Conservation (phyloP, 2,888 invertebrate species). For the Epirrhoe tristata region DNA sequence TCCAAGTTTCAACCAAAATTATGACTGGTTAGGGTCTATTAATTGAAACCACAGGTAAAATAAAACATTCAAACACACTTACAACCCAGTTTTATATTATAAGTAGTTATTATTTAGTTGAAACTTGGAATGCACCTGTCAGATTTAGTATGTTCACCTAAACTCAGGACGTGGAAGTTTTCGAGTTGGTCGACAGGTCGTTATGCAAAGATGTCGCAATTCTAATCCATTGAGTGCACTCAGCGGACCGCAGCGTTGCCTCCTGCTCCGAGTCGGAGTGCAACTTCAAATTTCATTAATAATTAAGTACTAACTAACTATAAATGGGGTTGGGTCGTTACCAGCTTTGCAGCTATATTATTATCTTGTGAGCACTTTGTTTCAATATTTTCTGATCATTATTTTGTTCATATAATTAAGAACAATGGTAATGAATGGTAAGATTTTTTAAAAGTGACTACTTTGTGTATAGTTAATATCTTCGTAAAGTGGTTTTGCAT, state of each 20-base stretch:
- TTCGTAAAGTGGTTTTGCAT: background rate
- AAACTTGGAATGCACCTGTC: conserved; percentile 2
- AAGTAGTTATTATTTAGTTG: background rate
- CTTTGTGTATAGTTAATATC: no score
- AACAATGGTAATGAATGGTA: no score
- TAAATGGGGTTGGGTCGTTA: conserved; percentile 19
- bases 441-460: no score
- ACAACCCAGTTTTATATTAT: no score
- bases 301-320: conserved; percentile 24
- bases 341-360: conserved; percentile 17
- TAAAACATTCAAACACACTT: no score
- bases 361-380: conserved; percentile 5
- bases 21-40: no score
- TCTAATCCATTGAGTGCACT: conserved; percentile 38
- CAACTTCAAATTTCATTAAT: conserved; percentile 36
- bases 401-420: background rate
- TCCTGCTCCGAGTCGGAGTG: conserved; percentile 20
- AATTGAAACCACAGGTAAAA: no score
- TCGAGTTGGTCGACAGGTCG: conserved; percentile 24
- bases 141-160: background rate
- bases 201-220: conserved; percentile 34
- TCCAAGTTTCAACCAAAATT: no score
- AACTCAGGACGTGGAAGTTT: conserved; percentile 14
- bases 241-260: conserved; percentile 23
- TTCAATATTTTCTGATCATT: background rate